Evolutionary conservation across 2,888 invertebrate species (phyloP).

Genomic region (Rhodophaea formosa): DNA sequence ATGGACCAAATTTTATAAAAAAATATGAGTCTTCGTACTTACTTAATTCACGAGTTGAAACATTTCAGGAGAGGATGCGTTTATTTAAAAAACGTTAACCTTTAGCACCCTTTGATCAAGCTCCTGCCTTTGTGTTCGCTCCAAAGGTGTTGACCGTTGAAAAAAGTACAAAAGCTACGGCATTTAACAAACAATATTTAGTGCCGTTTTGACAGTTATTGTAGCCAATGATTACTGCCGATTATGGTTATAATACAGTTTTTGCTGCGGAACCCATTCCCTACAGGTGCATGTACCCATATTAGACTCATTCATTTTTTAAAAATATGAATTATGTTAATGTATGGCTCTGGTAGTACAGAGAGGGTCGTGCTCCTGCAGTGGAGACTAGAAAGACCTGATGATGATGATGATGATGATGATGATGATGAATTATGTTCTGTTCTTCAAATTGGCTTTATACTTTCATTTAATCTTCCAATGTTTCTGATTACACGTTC

Average conservation of each 20-base stretch:
- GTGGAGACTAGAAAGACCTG: too few species aligned
- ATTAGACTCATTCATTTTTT: conserved; percentile 30
- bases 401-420: too few species aligned
- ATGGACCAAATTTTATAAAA: too few species aligned
- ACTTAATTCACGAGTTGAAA: not conserved
- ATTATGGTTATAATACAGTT: conserved; percentile 63
- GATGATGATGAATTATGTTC: too few species aligned
- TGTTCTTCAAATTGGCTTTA: not conserved
- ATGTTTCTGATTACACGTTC: not conserved
- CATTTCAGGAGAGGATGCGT: not conserved
- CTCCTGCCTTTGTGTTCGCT: conserved; percentile 47
- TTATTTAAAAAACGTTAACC: conserved; percentile 51
- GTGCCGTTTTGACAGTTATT: conserved; percentile 78
- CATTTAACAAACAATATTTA: conserved; percentile 80
- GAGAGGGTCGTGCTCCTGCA: too few species aligned
- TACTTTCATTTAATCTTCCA: not conserved
- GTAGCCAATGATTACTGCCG: conserved; percentile 73
- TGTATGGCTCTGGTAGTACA: too few species aligned
- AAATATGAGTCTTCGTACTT: not conserved
- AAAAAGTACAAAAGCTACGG: conserved; percentile 70
- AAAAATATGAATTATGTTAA: too few species aligned
- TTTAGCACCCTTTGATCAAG: conserved; percentile 54
- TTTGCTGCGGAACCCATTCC: conserved; percentile 46
- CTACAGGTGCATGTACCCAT: conserved; percentile 66
- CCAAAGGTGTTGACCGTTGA: conserved; percentile 73